Evolutionary conservation across 2,113 vertebrate species (phyloP).

Genomic region (Capreolus pygargus): DNA sequence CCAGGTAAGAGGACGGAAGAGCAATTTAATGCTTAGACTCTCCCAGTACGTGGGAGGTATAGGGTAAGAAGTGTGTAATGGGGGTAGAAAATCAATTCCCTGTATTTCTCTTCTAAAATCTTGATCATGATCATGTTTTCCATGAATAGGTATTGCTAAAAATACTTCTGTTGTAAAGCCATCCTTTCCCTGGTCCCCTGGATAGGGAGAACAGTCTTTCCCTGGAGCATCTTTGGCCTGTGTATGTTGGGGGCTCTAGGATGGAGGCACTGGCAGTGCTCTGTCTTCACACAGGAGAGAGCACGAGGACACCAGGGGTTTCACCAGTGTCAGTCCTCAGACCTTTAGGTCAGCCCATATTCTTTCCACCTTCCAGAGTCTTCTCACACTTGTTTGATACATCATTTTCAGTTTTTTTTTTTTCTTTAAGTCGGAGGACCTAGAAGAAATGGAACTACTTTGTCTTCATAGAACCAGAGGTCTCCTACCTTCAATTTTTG

Average conservation of each 20-base stretch:
- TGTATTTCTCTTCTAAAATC: neutral
- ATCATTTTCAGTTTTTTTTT: neutral
- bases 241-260: neutral
- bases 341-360: neutral
- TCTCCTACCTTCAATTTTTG: neutral
- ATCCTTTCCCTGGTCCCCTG: neutral
- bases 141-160: neutral
- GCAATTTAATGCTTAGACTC: neutral
- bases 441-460: neutral
- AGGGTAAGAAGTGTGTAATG: too few relatives aligned
- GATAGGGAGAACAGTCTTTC: neutral
- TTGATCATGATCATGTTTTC: neutral
- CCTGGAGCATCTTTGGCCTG: neutral
- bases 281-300: neutral
- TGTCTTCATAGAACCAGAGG: neutral
- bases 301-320: neutral
- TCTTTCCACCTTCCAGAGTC: neutral
- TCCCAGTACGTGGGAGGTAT: rapidly evolving
- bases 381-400: neutral
- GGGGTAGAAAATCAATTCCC: neutral
- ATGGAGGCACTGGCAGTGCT: neutral
- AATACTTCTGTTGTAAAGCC: neutral
- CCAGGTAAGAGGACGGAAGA: neutral
- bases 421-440: neutral
- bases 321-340: neutral